Conservation (phyloP, 2,113 vertebrate genomes). For the Hylia prasina region DNA sequence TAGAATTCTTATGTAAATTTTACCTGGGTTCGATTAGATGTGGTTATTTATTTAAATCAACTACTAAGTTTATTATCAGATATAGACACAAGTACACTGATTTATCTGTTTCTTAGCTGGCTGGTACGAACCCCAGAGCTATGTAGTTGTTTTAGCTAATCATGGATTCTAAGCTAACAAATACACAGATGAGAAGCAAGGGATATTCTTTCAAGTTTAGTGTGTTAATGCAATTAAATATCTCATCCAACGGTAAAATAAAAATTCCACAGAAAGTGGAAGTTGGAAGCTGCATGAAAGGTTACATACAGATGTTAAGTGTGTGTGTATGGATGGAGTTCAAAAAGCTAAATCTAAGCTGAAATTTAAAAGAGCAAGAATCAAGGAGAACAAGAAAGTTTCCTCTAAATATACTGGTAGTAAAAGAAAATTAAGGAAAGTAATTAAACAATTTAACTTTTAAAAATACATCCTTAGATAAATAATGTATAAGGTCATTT, state of each 20-base stretch:
- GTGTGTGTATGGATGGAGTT: background rate
- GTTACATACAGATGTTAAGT: background rate
- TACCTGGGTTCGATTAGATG: background rate
- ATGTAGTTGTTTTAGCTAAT: background rate
- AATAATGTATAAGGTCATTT: background rate
- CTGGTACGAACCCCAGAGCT: background rate
- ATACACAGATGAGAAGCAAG: background rate
- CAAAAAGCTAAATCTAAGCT: background rate
- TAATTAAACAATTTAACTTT: background rate
- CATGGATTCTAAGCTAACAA: background rate
- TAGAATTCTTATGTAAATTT: background rate
- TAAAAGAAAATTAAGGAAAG: background rate
- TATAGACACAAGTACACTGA: background rate
- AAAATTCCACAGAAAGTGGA: background rate
- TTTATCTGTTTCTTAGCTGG: background rate
- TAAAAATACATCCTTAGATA: background rate
- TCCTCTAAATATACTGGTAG: background rate
- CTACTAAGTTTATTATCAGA: background rate
- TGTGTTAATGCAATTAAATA: background rate
- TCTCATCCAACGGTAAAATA: rapidly evolving
- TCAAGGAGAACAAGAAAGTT: background rate
- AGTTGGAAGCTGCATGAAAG: background rate
- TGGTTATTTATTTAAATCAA: background rate
- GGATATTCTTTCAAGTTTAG: background rate
- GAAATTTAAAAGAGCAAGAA: background rate